phyloP scores from a whole-genome alignment of 2,888 invertebrate genomes.

The Melitaea athalia region DNA sequence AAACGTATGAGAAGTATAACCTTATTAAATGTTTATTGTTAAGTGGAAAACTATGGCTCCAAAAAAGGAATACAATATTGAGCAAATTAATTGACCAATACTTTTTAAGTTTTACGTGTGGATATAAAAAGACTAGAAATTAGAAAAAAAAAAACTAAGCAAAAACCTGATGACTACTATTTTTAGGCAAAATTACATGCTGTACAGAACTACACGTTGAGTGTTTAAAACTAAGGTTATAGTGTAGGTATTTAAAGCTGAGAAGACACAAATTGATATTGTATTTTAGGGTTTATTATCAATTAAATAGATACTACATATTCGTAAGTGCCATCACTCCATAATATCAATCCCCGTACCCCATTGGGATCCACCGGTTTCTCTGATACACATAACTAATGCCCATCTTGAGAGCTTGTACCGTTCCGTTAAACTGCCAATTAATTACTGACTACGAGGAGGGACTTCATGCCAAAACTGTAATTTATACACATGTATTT shows the following conservation, averaged over 20 bases:
- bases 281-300: background rate
- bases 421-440: constrained; percentile 61
- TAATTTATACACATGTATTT: constrained; percentile 45
- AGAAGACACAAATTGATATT: no score
- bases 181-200: no score
- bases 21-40: background rate
- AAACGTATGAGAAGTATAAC: constrained; percentile 5
- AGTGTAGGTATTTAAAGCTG: no score
- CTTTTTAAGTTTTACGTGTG: no score
- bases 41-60: background rate
- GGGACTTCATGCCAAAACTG: constrained; percentile 57
- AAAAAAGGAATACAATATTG: background rate
- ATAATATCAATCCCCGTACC: constrained; percentile 67
- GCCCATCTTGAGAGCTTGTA: constrained; percentile 60
- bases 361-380: constrained; percentile 65
- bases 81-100: no score
- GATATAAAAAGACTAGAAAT: no score
- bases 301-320: constrained; percentile 5
- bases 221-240: no score
- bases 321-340: constrained; percentile 31
- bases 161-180: no score
- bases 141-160: no score
- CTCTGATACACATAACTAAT: constrained; percentile 62
- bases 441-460: constrained; percentile 59
- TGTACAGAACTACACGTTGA: no score